Evolutionary conservation across 2,797 vertebrate species (phyloP), one percentile per base, ranked within the genome.

Genomic region (Cuculus canorus): DNA sequence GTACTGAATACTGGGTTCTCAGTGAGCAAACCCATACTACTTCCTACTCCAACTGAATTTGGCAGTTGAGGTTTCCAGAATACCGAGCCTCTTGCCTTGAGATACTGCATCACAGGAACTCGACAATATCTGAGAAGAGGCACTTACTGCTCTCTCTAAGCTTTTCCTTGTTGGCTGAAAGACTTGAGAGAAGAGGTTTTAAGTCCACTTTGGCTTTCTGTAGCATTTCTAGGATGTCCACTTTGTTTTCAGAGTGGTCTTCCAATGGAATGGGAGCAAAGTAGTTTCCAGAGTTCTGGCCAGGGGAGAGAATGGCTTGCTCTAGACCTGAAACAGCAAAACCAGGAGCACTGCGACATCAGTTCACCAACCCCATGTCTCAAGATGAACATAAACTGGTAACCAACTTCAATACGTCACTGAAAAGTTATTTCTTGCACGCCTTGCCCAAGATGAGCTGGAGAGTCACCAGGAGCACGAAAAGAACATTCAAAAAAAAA

Each of bases 171-270:
- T 99, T 99, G 97, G 98, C 99, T 30, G 99, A 99, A 83, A 99
- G 98, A 91, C 98, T 99, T 93, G 99, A 99, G 86, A 99, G 98
- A 91, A 99, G 98, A 79, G 99, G 99, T 96, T 99, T 99, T 97
- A 99, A 98, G 96, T 99, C 99, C 96, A 99, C 98, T 98, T 99
- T 99, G 97, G 99, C 99, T 96, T 99, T 99, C 96, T 99, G 99
- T 93, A 99, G 98, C 95, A 99, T 98, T 96, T 99, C 99, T 97
- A 99, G 97, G 96, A 99, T 99, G 98, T 99, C 99, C 97, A 99
- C 99, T 96, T 99, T 99, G 94, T 99, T 99, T 97, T 98, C 98
- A 95, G 98, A 98, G 96, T 98, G 98, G 54, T 99, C 99, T 69
- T 98, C 98, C 93, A 98, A 98, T 86, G 98, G 98, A 97, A 99